phyloP scores from a whole-genome alignment of 1,140 invertebrate species.

The Tetramorium alpestre region DNA sequence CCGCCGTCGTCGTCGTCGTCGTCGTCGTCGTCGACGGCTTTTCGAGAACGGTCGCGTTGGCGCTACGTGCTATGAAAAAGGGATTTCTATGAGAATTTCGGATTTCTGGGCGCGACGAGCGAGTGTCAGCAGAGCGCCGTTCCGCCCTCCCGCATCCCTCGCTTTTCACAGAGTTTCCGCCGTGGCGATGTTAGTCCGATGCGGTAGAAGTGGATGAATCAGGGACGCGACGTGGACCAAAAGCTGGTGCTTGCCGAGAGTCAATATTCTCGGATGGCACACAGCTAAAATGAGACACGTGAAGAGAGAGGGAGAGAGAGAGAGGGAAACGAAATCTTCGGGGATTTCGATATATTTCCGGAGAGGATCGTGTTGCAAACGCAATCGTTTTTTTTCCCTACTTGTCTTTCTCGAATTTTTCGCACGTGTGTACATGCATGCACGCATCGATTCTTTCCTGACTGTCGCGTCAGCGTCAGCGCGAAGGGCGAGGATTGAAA shows the following conservation, averaged over 20 bases:
- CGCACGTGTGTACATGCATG: not conserved
- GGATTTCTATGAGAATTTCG: conserved; percentile 72
- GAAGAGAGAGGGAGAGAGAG: not conserved
- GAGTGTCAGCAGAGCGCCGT: conserved; percentile 62
- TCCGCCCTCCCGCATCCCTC: not conserved
- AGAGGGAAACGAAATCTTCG: conserved; percentile 39
- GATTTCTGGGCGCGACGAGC: conserved; percentile 72
- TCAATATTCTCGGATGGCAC: conserved; percentile 56
- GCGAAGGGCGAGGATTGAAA: conserved; percentile 40
- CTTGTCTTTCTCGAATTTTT: conserved; percentile 19
- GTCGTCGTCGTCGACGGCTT: conserved; percentile 52
- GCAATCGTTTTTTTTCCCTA: not conserved
- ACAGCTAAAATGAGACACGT: conserved; percentile 51
- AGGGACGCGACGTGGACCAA: conserved; percentile 39
- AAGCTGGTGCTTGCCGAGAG: conserved; percentile 49
- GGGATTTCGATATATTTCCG: conserved; percentile 28
- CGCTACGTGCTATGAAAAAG: conserved; percentile 74
- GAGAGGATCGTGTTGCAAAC: not conserved
- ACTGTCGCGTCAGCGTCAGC: not conserved
- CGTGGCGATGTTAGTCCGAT: conserved; percentile 35
- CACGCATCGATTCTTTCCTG: not conserved
- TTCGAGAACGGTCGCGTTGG: conserved; percentile 59
- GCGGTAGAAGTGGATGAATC: conserved; percentile 39
- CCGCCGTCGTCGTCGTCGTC: conserved; percentile 36
- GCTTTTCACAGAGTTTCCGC: conserved; percentile 15